Evolutionary conservation across 2,113 vertebrate species (phyloP).

Genomic region (Hippocampus guttulatus): DNA sequence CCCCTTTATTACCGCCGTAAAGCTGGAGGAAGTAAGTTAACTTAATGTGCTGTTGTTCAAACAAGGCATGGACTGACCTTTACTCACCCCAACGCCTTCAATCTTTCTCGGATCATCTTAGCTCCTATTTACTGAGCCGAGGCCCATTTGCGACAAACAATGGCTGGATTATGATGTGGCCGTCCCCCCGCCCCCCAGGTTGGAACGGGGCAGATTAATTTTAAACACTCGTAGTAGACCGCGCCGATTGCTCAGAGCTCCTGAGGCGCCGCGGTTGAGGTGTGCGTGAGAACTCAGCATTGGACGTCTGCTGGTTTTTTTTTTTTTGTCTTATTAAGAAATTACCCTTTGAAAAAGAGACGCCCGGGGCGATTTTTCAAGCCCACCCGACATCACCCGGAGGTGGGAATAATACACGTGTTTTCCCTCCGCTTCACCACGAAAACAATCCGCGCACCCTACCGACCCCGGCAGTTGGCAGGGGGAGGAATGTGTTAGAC

Average conservation of each 20-base stretch:
- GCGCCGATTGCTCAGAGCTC: conserved; percentile 33
- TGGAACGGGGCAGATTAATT: conserved; percentile 58
- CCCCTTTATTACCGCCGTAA: conserved; percentile 74
- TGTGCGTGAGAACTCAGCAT: conserved; percentile 57
- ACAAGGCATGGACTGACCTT: conserved; percentile 67
- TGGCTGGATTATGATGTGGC: conserved; percentile 61
- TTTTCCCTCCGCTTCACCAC: conserved; percentile 11
- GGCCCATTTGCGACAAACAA: conserved; percentile 67
- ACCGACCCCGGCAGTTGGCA: conserved; percentile 36
- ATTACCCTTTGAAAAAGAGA: conserved; percentile 48
- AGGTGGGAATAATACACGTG: conserved; percentile 54
- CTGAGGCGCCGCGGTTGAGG: conserved; percentile 41
- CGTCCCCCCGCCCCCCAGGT: conserved; percentile 46
- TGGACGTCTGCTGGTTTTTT: conserved; percentile 23
- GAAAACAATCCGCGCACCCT: conserved; percentile 22
- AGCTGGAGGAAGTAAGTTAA: conserved; percentile 82
- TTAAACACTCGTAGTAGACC: conserved; percentile 56
- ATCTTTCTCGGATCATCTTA: conserved; percentile 36
- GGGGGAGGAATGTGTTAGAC: conserved; percentile 63
- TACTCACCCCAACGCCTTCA: conserved; percentile 51
- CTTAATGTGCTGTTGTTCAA: conserved; percentile 83
- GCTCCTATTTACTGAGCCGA: conserved; percentile 55
- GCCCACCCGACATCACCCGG: neutral
- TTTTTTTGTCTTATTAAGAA: conserved; percentile 47
- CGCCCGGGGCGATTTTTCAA: conserved; percentile 39